Base-by-base conservation (phyloP, 2,113 vertebrate species). In the Grantiella picta region DNA sequence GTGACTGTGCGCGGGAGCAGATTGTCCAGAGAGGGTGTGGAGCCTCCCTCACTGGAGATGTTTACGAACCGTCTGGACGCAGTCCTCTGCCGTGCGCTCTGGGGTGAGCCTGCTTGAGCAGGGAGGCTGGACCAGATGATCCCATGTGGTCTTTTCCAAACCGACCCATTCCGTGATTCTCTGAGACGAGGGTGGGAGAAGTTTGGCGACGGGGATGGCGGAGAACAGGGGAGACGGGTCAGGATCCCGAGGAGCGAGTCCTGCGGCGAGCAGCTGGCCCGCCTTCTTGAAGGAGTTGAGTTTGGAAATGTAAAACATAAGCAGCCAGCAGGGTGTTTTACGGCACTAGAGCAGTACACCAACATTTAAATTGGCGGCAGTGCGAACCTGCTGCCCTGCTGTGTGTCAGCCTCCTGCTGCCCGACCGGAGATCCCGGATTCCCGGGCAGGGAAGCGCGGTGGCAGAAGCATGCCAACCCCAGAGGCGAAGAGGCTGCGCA, bases 1-100 rank as follows among this genome's bases (percentile, higher is more conserved):
- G 23, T 16, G 28, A 8, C 8, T 3, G 5, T 5, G 1, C 33
- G 0, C 7, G n/a, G 36, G 33, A 8, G 2, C 29, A 6, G 45
- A 1, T 0, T n/a, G 53, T 0, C 3, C 24, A 2, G 38, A 15
- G 53, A 7, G 38, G 12, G 0, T n/a, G 24, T n/a, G 54, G 24
- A 68, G 24, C 0, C 2, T 75, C 11, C n/a, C 24, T 31, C n/a
- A 2, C 6, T 29, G 47, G 54, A 42, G 29, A 3, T 19, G 0
- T 2, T 25, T 6, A 5, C 0, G 38, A 53, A 9, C 2, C 0
- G 4, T 47, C 20, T 5, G 54, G 24, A 11, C 7, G 5, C 54
- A 54, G 0, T 12, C 38, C 45, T 29, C 38, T 38, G 28, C 45
- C 24, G 0, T 17, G 31, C 17, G 27, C 44, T 66, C 28, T 3